phyloP scores from a whole-genome alignment of 2,113 vertebrate species.

The Polypterus senegalus region DNA sequence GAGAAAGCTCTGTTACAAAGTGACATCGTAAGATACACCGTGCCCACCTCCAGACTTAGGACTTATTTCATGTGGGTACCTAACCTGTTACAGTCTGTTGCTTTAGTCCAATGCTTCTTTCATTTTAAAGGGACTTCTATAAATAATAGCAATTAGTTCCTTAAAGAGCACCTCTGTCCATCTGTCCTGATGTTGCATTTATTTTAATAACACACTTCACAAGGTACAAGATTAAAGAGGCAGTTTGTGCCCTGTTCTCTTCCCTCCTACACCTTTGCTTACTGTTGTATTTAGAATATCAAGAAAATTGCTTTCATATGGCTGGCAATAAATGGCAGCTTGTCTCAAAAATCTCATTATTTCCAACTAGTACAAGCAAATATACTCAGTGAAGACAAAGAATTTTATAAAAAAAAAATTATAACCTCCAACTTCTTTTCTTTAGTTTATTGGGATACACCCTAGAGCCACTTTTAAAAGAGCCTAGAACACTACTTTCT shows the following conservation, averaged over 20 bases:
- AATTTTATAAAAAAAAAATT: no score
- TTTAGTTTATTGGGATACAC: no score
- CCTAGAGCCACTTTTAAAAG: no score
- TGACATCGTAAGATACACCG: conserved; percentile 27
- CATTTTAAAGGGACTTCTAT: conserved; percentile 23
- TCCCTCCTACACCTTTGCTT: no score
- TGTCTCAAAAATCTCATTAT: no score
- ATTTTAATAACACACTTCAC: conserved; percentile 26
- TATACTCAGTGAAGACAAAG: no score
- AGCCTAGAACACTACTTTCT: no score
- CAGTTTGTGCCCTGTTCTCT: background rate
- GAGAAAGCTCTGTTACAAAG: conserved; percentile 44
- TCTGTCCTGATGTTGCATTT: conserved; percentile 15
- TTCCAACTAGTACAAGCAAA: no score
- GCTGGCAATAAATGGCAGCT: no score
- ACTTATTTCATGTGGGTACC: conserved; percentile 24
- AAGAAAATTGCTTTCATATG: no score
- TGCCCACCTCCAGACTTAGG: conserved; percentile 18
- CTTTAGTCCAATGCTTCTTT: conserved; percentile 20
- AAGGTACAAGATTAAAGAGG: conserved; percentile 19
- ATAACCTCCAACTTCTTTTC: no score
- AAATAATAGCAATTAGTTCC: conserved; percentile 26
- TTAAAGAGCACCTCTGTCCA: conserved; percentile 11
- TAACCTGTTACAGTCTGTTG: conserved; percentile 16
- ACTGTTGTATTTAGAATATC: no score